Base-by-base conservation (phyloP, 2,888 invertebrate species). In the Andrena trimmerana region DNA sequence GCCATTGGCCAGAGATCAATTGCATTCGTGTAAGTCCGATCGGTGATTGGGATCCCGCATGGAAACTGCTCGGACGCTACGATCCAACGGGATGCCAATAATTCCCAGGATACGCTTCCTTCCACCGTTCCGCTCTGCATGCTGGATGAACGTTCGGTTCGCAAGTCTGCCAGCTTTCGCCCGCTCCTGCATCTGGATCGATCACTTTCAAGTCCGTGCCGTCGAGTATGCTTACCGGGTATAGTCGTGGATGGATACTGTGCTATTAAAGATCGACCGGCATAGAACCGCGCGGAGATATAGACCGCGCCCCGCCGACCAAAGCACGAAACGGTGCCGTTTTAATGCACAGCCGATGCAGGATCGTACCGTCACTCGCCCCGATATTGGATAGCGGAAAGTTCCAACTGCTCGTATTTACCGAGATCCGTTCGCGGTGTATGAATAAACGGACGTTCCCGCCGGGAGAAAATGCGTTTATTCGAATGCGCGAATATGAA, bases 21-120 rank as follows among this genome's bases (percentile, higher is more conserved):
- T 84, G 86, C 85, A 81, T 86, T 84, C 75, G 87, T 75, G 85
- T 75, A 82, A 86, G 85, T 81, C 76, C 84, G 33, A 85, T 88
- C 75, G 85, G 86, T 66, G 87, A 83, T 84, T 84, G 81, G 83
- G 82, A 75, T 70, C 73, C 66, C 82, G 74, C 65, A 86, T 85
- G 91, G 91, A 92, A 92, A 91, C 92, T 91, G 90, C 85, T 86
- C 90, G 90, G 57, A 92, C 91, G 88, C 92, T 82, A 93, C 92
- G 92, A 93, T 93, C 90, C 90, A 91, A 90, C 85, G 93, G 92
- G 93, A 92, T 92, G 90, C 88, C 86, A 84, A 90, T 91, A 90
- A 93, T 92, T 92, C 90, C 89, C 86, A 87, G 89, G 90, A 90
- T 91, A 87, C 90, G 86, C 88, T 88, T 87, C 87, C 88, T 88